phyloP scores from a whole-genome alignment of 2,888 invertebrate species.

The Bedellia somnulentella region DNA sequence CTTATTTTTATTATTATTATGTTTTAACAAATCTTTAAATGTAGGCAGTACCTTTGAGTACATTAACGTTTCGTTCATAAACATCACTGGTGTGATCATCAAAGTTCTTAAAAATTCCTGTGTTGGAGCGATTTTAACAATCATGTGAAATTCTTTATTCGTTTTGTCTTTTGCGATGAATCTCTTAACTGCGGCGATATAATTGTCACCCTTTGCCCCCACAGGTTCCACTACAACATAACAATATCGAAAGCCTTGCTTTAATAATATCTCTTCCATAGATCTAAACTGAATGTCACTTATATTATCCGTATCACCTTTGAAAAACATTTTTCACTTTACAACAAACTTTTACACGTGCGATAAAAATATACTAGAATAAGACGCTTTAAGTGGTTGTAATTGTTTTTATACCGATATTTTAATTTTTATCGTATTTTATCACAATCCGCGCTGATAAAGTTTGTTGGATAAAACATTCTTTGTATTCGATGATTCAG shows the following conservation, averaged over 20 bases:
- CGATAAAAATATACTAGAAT: too few species aligned
- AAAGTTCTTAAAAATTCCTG: neutral
- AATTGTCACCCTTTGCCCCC: conserved; percentile 2
- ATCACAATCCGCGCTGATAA: too few species aligned
- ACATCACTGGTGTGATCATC: neutral
- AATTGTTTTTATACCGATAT: too few species aligned
- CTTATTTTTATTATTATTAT: too few species aligned
- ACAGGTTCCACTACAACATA: conserved; percentile 8
- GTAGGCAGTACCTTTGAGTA: conserved; percentile 1
- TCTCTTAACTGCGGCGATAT: neutral
- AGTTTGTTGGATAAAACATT: too few species aligned
- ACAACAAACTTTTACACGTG: too few species aligned
- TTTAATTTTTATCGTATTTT: too few species aligned
- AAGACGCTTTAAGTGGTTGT: too few species aligned
- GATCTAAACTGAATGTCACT: conserved; percentile 10
- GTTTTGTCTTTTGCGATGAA: neutral
- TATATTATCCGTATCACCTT: conserved; percentile 11
- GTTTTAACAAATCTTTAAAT: neutral
- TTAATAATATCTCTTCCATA: conserved; percentile 9
- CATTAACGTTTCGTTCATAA: conserved; percentile 1
- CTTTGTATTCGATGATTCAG: too few species aligned
- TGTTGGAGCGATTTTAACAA: conserved; percentile 1
- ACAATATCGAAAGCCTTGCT: conserved; percentile 9
- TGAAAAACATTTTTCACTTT: conserved; percentile 12
- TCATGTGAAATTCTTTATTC: neutral